These are phyloP conservation scores for Neomorphus geoffroyi DNA, from an alignment of 2,797 vertebrate species.

Conservation along the genomic window DNA sequence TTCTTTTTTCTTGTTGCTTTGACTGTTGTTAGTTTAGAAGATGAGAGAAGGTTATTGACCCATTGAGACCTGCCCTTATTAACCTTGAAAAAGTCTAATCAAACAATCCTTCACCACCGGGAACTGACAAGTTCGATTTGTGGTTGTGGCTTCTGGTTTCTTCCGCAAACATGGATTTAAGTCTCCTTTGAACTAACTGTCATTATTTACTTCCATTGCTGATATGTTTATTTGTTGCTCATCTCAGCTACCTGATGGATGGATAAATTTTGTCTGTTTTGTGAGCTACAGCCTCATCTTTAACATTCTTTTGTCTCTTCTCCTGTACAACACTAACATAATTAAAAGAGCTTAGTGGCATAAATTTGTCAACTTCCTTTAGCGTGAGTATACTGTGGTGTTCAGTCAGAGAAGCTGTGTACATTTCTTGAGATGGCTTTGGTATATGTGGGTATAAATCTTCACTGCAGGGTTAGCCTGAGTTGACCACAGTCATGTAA, in stretches of 20 bases:
- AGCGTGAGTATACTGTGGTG: accelerated
- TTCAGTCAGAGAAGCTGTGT: neutral
- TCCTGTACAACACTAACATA: neutral
- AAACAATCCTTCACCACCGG: neutral
- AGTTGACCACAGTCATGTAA: accelerated
- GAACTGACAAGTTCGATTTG: conserved; percentile 37
- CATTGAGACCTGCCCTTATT: conserved; percentile 53
- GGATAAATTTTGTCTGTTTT: neutral
- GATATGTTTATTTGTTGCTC: neutral
- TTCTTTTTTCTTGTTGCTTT: neutral
- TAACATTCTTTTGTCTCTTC: neutral
- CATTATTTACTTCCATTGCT: neutral
- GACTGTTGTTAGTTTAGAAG: conserved; percentile 39
- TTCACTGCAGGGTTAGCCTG: neutral
- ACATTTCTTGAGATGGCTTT: neutral
- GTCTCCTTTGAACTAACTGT: conserved; percentile 32
- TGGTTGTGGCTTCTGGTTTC: conserved; percentile 23
- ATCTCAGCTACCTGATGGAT: neutral
- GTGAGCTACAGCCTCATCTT: neutral
- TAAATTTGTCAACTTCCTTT: neutral
- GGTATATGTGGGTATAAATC: neutral
- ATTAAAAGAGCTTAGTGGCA: neutral
- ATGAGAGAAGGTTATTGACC: conserved; percentile 20
- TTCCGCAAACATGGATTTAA: neutral
- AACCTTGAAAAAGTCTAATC: conserved; percentile 53